Percentiles rank a stretch among this genome's conserved stretches.
Evolutionary conservation across 1,140 invertebrate species (phyloP).

Genomic region (Drosophila gunungcola): DNA sequence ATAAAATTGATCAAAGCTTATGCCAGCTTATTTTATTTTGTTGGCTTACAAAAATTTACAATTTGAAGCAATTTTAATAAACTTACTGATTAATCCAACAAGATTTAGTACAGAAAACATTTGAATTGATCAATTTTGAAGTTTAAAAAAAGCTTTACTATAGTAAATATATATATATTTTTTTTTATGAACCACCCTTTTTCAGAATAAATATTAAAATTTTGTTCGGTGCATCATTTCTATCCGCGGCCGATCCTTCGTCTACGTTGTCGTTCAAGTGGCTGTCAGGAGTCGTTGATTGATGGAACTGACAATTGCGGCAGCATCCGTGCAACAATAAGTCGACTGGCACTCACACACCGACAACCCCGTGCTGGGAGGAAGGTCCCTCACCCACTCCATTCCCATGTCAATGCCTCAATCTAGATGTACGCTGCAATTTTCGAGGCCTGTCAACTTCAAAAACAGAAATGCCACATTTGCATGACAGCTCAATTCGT

Average conservation of each 20-base stretch:
- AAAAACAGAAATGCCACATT: slow-evolving; percentile 80
- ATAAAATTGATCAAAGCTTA: no score
- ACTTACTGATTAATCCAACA: no score
- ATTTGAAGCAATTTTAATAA: no score
- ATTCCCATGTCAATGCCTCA: slow-evolving; percentile 37
- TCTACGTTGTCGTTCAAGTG: slow-evolving; percentile 38
- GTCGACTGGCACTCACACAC: slow-evolving; percentile 28
- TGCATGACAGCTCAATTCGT: slow-evolving; percentile 82
- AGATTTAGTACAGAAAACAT: no score
- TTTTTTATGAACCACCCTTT: no score
- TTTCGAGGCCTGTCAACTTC: slow-evolving; percentile 78
- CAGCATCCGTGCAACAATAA: slow-evolving; percentile 52
- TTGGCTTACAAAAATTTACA: no score
- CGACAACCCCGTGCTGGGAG: slow-evolving; percentile 8
- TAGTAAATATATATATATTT: no score
- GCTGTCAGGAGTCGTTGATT: slow-evolving; percentile 62
- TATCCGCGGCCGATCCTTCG: slow-evolving; percentile 12
- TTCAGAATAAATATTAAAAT: neutral
- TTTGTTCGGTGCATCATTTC: slow-evolving; percentile 3
- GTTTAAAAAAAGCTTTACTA: no score
- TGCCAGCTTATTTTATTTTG: no score
- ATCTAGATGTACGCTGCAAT: slow-evolving; percentile 70
- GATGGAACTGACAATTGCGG: slow-evolving; percentile 76
- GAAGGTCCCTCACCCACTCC: neutral
- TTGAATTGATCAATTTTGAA: no score